Percentiles rank a stretch among this genome's conserved stretches.
phyloP scores from a whole-genome alignment of 2,113 vertebrate species.

The Hemiscyllium ocellatum region DNA sequence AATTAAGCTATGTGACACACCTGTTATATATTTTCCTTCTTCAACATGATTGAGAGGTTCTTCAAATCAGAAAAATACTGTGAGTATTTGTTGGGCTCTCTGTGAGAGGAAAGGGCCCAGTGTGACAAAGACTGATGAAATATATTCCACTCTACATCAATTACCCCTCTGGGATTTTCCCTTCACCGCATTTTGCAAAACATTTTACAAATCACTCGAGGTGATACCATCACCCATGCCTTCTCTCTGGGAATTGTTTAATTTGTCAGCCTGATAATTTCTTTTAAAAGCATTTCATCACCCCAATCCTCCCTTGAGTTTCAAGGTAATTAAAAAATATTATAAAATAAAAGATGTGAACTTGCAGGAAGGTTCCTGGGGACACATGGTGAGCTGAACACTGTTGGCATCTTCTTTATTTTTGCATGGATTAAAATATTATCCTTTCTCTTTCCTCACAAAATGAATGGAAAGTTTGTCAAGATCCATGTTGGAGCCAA shows the following conservation, averaged over 20 bases:
- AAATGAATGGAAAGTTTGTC: not conserved
- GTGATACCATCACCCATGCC: not conserved
- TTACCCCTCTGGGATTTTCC: not conserved
- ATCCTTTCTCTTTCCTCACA: not conserved
- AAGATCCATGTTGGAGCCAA: not conserved
- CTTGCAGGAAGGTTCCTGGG: not conserved
- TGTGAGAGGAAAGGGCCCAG: not conserved
- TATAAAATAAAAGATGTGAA: not conserved
- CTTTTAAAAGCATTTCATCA: constrained; percentile 1
- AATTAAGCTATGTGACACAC: not conserved
- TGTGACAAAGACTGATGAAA: not conserved
- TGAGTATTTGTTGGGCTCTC: not conserved
- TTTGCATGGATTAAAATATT: not conserved
- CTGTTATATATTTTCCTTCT: not conserved
- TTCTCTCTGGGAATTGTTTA: not conserved
- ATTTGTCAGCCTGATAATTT: constrained; percentile 6
- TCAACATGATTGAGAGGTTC: not conserved
- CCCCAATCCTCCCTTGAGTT: not conserved
- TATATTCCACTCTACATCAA: not conserved
- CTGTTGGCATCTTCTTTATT: not conserved
- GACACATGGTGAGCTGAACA: not conserved
- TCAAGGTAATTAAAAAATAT: not conserved
- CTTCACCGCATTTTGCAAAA: not conserved
- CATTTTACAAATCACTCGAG: not conserved
- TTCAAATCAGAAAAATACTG: not conserved